phyloP scores from a whole-genome alignment of 2,888 invertebrate species.

The Mythimna vitellina region DNA sequence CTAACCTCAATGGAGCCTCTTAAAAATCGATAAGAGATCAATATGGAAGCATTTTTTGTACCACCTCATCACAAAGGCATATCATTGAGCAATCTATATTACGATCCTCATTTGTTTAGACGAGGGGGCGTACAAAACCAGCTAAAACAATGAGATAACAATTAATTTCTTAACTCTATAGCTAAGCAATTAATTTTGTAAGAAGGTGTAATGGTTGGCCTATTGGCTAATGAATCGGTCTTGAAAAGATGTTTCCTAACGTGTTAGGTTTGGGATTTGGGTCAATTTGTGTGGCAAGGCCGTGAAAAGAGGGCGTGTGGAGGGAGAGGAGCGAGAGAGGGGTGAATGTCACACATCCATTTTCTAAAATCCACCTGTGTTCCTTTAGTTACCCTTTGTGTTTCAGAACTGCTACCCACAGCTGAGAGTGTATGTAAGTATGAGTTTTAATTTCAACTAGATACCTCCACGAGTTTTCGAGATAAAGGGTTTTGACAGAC shows the following conservation, averaged over 20 bases:
- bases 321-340: too few relatives aligned
- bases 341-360: neutral
- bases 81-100: constrained; percentile 39
- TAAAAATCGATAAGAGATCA: constrained; percentile 41
- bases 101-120: constrained; percentile 18
- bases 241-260: constrained; percentile 15
- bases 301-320: too few relatives aligned
- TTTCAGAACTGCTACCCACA: too few relatives aligned
- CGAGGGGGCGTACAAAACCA: constrained; percentile 43
- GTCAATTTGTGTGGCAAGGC: neutral
- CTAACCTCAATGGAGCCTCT: constrained; percentile 42
- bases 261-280: neutral
- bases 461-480: too few relatives aligned
- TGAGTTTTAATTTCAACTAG: too few relatives aligned
- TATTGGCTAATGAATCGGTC: constrained; percentile 13
- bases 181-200: constrained; percentile 43
- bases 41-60: constrained; percentile 45
- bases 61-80: constrained; percentile 18
- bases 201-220: constrained; percentile 26
- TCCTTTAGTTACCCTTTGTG: too few relatives aligned
- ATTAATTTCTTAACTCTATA: constrained; percentile 46
- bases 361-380: too few relatives aligned
- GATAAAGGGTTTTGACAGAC: too few relatives aligned
- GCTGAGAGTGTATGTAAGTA: too few relatives aligned
- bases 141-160: constrained; percentile 43